These are phyloP conservation scores for Chelonus formosanus DNA, from an alignment of 2,888 invertebrate species.

Conservation along the genomic window DNA sequence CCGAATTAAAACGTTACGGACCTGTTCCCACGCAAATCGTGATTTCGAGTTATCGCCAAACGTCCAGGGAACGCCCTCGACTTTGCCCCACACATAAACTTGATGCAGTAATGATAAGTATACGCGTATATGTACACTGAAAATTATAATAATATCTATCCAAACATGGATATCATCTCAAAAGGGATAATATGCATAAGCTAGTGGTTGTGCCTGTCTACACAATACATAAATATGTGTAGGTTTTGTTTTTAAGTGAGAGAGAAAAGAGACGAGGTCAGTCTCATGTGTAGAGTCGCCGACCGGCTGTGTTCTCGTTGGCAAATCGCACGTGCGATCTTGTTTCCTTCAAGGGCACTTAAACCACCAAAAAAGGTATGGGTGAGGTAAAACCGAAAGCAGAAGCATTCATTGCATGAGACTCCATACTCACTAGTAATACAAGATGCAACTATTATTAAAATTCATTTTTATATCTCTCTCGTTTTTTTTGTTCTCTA, in stretches of 20 bases:
- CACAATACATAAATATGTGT: conserved; percentile 23
- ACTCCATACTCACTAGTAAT: neutral
- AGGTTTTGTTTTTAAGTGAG: conserved; percentile 41
- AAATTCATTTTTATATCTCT: too few species aligned
- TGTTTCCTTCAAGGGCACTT: conserved; percentile 33
- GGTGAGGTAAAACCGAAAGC: conserved; percentile 35
- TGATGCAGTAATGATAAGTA: conserved; percentile 23
- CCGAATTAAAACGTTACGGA: conserved; percentile 37
- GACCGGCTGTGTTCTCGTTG: conserved; percentile 18
- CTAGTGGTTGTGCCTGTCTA: neutral
- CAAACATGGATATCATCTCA: conserved; percentile 21
- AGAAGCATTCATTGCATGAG: conserved; percentile 3
- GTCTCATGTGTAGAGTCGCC: conserved; percentile 35
- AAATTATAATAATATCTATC: conserved; percentile 21
- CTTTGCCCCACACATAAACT: neutral
- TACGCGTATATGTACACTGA: conserved; percentile 12
- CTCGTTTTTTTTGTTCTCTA: too few species aligned
- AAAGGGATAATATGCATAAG: conserved; percentile 14
- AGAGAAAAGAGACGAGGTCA: conserved; percentile 41
- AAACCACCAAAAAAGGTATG: conserved; percentile 38
- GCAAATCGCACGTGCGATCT: conserved; percentile 40
- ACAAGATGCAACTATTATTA: too few species aligned
- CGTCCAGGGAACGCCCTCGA: conserved; percentile 7
- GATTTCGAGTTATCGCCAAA: conserved; percentile 28
- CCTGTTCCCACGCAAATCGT: conserved; percentile 33